Evolutionary conservation across 1,140 invertebrate species (phyloP), one percentile per base, ranked within the genome.

Genomic region (Callitettix versicolor): DNA sequence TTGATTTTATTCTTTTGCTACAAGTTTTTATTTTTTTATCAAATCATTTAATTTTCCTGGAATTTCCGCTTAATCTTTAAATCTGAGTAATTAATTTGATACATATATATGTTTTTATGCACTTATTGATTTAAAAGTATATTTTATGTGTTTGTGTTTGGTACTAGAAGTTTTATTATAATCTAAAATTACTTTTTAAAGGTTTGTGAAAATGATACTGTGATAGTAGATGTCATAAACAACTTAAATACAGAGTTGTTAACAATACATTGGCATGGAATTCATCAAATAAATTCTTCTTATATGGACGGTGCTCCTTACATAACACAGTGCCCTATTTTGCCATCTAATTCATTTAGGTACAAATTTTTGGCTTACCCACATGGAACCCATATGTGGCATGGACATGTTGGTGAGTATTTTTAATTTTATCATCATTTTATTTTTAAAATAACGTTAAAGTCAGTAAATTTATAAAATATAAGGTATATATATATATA

Each of bases 231-330:
- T 38, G 68, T 72, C 6, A 66, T 62, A 14, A 76, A 76, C 49
- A 57, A 61, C 18, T 61, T 75, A 58, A 57, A 62, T n/a, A 60
- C 68, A 0, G 72, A 73, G 52, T 69, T 68, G 18, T 71, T 70
- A 0, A 68, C 71, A 9, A 64, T 76, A 22, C 73, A 76, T 33
- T 76, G 73, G 73, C 73, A 76, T 47, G 73, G 73, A 4, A 67
- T 73, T 17, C 69, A 71, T 60, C 68, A 73, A 53, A 53, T 64
- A 3, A 36, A 46, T 20, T 65, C 65, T 5, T 77, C 74, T 2
- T 78, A 75, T 62, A 81, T 80, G 76, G 80, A 80, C 64, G 80
- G 80, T 1, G 56, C 57, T 12, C 65, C 65, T 18, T 64, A 53
- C 36, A 44, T 67, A n/a, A 64, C 64, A 12, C 65, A 67, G 51